Base-by-base conservation (phyloP, 2,797 vertebrate genomes). In the Potorous gilbertii region DNA sequence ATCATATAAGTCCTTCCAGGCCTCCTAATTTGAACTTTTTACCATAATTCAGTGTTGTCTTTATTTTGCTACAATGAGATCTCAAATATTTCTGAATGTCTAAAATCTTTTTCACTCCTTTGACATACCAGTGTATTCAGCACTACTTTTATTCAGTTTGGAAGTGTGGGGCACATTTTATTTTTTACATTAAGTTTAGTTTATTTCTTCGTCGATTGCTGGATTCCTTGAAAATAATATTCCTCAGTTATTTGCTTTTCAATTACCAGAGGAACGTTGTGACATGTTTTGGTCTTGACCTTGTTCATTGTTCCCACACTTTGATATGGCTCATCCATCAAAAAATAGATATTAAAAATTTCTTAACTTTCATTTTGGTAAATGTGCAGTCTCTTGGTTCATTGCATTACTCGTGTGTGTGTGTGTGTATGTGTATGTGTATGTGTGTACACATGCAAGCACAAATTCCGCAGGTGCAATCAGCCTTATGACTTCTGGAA, bases 181-280 rank as follows among this genome's bases (percentile, higher is more conserved):
- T 95, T 96, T 57, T 97, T 93, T 46, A 21, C 54, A 81, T 95
- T 95, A 92, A 94, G 55, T 46, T 95, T 94, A 93, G 31, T 50
- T 92, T 93, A 93, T 54, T 94, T 93, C 74, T 34, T 95, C 54
- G 90, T 46, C 56, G 92, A 94, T 34, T 90, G 54, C 13, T 21
- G 92, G 54, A 28, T 95, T 97, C 94, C 40, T 95, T 93, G 28
- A 90, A 95, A 96, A 94, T 34, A 28, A 52, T 81, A 31, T 90
- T 96, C 62, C 54, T 94, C 29, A 94, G 8, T 95, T 96, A 93
- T 87, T 97, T 96, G 56, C 56, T 94, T 97, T 96, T 94, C 90
- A 92, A 81, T 96, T 93, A 95, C 66, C 54, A 95, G 54, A 96
- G 40, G 52, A 96, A 74, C 4, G 52, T 94, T 96, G 46, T 54